Conservation (phyloP, 2,113 vertebrate species). For the Coturnix japonica region DNA sequence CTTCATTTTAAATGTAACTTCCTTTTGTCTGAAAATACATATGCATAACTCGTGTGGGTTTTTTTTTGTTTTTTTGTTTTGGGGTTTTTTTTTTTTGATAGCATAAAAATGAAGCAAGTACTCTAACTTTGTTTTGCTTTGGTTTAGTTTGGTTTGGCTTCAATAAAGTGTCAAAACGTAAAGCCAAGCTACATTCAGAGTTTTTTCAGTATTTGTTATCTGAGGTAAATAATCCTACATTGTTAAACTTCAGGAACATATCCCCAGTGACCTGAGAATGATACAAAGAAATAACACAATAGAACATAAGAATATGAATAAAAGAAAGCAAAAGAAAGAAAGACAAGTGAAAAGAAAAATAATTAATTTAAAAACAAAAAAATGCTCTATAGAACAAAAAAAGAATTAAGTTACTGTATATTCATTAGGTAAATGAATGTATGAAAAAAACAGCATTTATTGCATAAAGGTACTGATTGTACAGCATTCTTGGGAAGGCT, state of each 20-base stretch:
- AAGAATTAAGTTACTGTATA: not conserved
- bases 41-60: not conserved
- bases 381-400: not conserved
- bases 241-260: not conserved
- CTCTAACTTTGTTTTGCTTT: not conserved
- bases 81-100: not conserved
- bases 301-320: not conserved
- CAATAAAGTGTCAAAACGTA: not conserved
- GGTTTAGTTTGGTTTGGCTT: not conserved
- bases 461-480: not conserved
- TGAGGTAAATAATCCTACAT: not conserved
- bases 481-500: not conserved
- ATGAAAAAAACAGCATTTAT: not conserved
- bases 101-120: not conserved
- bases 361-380: not conserved
- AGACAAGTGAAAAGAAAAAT: not conserved
- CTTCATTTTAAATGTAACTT: constrained; percentile 15
- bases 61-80: too few species aligned
- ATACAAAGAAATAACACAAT: not conserved
- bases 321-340: not conserved
- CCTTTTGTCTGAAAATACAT: constrained; percentile 19
- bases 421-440: not conserved
- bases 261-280: not conserved
- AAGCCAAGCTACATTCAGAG: not conserved
- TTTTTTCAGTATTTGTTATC: not conserved